Conservation (phyloP, 2,113 vertebrate species). For the Plecotus auritus region DNA sequence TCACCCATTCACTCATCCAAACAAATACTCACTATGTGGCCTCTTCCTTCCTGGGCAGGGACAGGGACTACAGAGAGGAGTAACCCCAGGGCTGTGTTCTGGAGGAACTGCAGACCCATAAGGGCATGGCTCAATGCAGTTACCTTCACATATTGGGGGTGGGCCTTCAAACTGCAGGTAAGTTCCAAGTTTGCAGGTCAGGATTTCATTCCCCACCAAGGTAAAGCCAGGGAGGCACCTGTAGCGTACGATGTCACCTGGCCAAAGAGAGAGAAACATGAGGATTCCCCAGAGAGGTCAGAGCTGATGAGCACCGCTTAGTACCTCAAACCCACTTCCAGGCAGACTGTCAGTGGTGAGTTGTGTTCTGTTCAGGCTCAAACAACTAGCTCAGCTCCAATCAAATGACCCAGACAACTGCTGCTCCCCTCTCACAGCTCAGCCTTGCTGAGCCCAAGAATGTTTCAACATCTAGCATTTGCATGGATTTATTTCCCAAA, state of each 20-base stretch:
- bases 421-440: neutral
- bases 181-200: constrained; percentile 91
- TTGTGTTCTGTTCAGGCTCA: neutral
- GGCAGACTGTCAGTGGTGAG: neutral
- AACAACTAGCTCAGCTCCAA: neutral
- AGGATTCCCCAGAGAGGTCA: neutral
- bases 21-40: neutral
- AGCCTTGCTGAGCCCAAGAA: neutral
- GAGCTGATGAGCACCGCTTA: neutral
- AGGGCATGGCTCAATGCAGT: neutral
- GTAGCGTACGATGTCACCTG: constrained; percentile 95
- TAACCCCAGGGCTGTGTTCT: neutral
- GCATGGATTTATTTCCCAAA: constrained; percentile 2
- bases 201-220: constrained; percentile 90
- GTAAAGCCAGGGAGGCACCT: constrained; percentile 93
- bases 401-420: neutral
- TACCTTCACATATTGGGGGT: constrained; percentile 95
- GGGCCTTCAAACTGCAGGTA: constrained; percentile 94
- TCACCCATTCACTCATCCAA: neutral
- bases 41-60: neutral
- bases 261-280: neutral
- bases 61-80: neutral
- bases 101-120: neutral
- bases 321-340: neutral
- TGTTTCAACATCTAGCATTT: neutral